phyloP scores from a whole-genome alignment of 2,113 vertebrate species.

The Myrmecophaga tridactyla region DNA sequence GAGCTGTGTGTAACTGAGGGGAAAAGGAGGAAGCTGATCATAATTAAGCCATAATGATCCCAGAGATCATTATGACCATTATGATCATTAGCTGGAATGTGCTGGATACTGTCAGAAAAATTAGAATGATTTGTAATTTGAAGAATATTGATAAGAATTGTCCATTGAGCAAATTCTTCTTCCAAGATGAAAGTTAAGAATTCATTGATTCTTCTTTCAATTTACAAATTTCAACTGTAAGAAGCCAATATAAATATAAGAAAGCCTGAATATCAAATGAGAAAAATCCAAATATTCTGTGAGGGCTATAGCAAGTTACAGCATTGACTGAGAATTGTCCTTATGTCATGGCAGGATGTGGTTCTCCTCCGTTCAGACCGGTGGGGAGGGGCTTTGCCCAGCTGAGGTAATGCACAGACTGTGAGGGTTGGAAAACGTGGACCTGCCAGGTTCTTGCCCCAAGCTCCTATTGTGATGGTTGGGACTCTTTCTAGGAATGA shows the following conservation, averaged over 20 bases:
- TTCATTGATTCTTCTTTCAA: background rate
- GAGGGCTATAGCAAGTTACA: background rate
- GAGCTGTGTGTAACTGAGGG: background rate
- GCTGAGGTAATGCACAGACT: background rate
- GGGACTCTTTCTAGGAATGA: no score
- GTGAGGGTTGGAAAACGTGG: background rate
- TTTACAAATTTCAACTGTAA: background rate
- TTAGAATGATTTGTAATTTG: background rate
- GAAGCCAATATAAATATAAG: background rate
- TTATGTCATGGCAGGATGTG: background rate
- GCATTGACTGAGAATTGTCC: background rate
- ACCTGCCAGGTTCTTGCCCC: background rate
- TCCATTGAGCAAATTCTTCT: background rate
- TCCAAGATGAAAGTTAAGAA: conserved; percentile 23
- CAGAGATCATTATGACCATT: conserved; percentile 1
- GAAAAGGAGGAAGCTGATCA: background rate
- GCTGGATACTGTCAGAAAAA: background rate
- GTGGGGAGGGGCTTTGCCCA: no score
- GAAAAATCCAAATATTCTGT: background rate
- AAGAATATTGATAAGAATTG: background rate
- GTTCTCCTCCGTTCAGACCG: background rate
- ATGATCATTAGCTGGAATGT: background rate
- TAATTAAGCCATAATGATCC: background rate
- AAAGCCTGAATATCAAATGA: background rate
- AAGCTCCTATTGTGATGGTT: background rate